Base-by-base conservation (phyloP, 2,888 invertebrate genomes). In the Philonicus albiceps region DNA sequence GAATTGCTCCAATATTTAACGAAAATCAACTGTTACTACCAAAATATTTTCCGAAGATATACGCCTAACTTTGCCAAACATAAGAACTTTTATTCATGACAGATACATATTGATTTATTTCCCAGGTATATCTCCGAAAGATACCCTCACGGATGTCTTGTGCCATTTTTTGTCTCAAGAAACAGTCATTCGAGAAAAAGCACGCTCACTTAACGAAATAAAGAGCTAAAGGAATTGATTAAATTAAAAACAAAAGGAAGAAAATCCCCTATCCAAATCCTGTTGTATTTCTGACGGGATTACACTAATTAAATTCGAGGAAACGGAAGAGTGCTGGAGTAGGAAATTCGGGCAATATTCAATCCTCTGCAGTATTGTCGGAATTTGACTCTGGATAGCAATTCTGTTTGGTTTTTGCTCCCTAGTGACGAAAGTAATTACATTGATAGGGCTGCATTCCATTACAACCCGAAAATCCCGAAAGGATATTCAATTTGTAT, bases 251-350 rank as follows among this genome's bases (percentile, higher is more conserved):
- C 27, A 78, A 76, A 40, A 40, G 78, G 30, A 78, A 78, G n/a
- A 49, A 78, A 78, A 78, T 43, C 78, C 78, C 27, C 27, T 49
- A 49, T 78, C 22, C 78, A 78, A 78, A 78, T 78, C 78, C 78
- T 16, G 78, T 78, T 78, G 49, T 78, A 49, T 49, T 78, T 78
- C 78, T 78, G 78, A 78, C 30, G 30, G 53, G 49, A 78, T 78
- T 78, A 78, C 78, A 78, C 78, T 78, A 78, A 78, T 78, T 78
- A 78, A 78, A 78, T 78, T 49, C 78, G 13, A 78, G 49, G 78
- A 78, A 78, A 78, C 27, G 3, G 49, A 78, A 78, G 40, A 64
- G 64, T 64, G 64, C 37, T 78, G 30, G 30, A 49, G 49, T 16
- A 78, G 22, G 49, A 78, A 43, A 43, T 30, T 22, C 49, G 49